phyloP scores from a whole-genome alignment of 2,888 invertebrate genomes.

The Drosophila pseudotalamancana region DNA sequence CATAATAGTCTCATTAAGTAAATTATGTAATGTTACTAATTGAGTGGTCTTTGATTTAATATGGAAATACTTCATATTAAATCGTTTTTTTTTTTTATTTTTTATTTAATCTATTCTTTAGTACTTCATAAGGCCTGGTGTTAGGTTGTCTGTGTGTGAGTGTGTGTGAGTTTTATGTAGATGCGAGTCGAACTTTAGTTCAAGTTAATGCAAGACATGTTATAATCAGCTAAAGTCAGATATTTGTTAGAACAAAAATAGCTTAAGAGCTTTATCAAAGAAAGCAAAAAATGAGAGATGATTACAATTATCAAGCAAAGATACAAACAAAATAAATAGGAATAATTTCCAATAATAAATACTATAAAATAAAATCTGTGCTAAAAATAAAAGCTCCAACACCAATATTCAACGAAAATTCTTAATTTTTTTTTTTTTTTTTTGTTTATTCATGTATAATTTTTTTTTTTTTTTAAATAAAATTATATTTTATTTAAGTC shows the following conservation, averaged over 20 bases:
- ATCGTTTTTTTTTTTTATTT: too few relatives aligned
- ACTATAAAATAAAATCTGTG: neutral
- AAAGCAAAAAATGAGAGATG: too few relatives aligned
- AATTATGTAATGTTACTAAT: too few relatives aligned
- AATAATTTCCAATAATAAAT: neutral
- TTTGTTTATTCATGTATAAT: slow-evolving; percentile 63
- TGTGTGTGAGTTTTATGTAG: slow-evolving; percentile 12
- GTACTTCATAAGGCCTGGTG: neutral
- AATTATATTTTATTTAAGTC: slow-evolving; percentile 73
- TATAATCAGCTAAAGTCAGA: neutral
- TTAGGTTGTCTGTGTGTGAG: slow-evolving; percentile 18
- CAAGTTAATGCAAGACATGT: slow-evolving; percentile 6
- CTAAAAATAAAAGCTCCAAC: slow-evolving; percentile 24
- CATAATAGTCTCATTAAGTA: slow-evolving; percentile 1
- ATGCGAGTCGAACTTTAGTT: too few relatives aligned
- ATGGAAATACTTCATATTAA: neutral
- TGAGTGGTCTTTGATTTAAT: neutral
- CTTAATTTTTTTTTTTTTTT: slow-evolving; percentile 30
- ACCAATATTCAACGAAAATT: slow-evolving; percentile 43
- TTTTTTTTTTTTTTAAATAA: slow-evolving; percentile 57
- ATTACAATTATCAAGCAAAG: neutral
- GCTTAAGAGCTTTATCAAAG: neutral
- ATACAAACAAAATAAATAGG: neutral
- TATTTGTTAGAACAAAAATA: neutral
- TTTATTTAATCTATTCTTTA: neutral